Base-by-base conservation (phyloP, 2,113 vertebrate genomes). In the Fulica atra region DNA sequence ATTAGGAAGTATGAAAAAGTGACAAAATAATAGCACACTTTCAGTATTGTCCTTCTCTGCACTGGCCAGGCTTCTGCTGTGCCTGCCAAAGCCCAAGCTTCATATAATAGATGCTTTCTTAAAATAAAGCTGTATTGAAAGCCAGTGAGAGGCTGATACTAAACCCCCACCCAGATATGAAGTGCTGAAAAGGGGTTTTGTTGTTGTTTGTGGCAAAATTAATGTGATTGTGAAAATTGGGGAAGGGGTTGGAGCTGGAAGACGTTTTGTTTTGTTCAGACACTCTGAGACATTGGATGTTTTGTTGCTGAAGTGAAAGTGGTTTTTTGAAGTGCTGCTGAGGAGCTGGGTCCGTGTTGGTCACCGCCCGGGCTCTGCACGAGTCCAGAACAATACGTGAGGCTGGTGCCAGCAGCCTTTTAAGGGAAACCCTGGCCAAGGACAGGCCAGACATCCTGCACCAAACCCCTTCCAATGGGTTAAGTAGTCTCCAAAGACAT, bases 111-210 rank as follows among this genome's bases (percentile, higher is more conserved):
- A 93, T 82, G 89, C 93, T 95, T 97, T 97, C 92, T 95, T 94
- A 96, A 96, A 95, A 96, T 95, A 96, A 92, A 96, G 93, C 94
- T 92, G 74, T 93, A 87, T 93, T 95, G 91, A 96, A 94, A 96
- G 94, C 57, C 78, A 97, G 84, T 84, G 87, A 95, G 93, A 97
- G 79, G 88, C 85, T 89, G 94, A 94, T 79, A 93, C 74, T 94
- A 82, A 96, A 93, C 95, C 95, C 82, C 92, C 94, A 93, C 86
- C 87, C 94, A 94, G 93, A 94, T 91, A 95, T 92, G 82, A 96
- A 95, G 79, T 86, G 81, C 91, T 96, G 74, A 95, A 95, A 91
- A 74, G 46, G 48, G 11, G 9, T 95, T 96, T 96, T 97, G 89
- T 91, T 61, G 69, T 84, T 48, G 8, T 16, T 60, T 53, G 16